Evolutionary conservation across 1,140 invertebrate species (phyloP), one percentile per base, ranked within the genome.

Genomic region (Drosophila tsacasi): DNA sequence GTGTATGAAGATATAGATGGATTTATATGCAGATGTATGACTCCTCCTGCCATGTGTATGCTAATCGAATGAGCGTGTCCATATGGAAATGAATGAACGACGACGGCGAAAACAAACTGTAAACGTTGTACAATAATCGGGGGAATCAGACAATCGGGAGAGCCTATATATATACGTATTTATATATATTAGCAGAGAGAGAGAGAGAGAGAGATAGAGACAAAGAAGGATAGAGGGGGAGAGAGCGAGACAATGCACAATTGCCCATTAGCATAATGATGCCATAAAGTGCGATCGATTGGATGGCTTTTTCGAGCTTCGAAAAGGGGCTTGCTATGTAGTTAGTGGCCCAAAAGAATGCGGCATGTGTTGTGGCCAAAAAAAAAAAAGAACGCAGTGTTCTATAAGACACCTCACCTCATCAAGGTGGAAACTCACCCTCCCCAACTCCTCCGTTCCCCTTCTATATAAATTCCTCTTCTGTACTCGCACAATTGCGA

Each of bases 251-350:
- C 79, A 84, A 84, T 84, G 81, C 72, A 89, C 84, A 89, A 89
- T 89, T 89, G 85, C 27, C 81, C 59, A 89, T 89, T 89, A 89
- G 73, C 84, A 89, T 90, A 89, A 90, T 90, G 85, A 84, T 79
- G 84, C 85, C 78, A 90, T 89, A 89, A 89, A 89, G 54, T 73
- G 65, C 58, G 44, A 55, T 54, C 42, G 55, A 55, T 76, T 58
- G 61, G 37, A 37, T 27, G 12, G 25, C 3, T 65, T 65, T 65
- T 65, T 65, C 15, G 54, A 55, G 54, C 54, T n/a, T 55, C 37
- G 13, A 4, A 25, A n/a, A 19, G n/a, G 39, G 40, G 58, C 32
- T 55, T 23, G 54, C 54, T 39, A 55, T 55, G 54, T 23, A 55
- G 21, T 21, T 71, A 55, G 40, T 73, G 79, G 66, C 42, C 80